Conservation (phyloP, 2,797 vertebrate genomes). For the Alauda arvensis region DNA sequence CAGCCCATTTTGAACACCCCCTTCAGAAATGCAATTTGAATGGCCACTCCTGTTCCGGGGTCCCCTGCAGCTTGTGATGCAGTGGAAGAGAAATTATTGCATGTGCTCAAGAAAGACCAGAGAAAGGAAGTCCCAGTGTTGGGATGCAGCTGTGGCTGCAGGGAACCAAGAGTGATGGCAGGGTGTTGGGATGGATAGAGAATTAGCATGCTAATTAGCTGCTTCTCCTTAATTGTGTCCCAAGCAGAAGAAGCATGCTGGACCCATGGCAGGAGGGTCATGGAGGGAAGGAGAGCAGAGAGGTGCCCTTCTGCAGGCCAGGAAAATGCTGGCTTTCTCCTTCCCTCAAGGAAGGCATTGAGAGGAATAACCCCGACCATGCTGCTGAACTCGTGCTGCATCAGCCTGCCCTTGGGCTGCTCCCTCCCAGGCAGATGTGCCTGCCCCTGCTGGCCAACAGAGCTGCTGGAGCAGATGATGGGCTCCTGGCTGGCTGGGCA, state of each 20-base stretch:
- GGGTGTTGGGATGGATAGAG: background rate
- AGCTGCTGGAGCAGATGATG: background rate
- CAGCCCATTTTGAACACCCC: background rate
- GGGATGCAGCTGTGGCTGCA: background rate
- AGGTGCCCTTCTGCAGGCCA: fast-evolving
- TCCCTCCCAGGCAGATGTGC: background rate
- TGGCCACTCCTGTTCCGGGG: background rate
- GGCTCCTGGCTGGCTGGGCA: background rate
- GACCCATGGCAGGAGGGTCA: fast-evolving
- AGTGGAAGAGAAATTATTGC: background rate
- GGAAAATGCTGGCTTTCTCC: slow-evolving; percentile 29
- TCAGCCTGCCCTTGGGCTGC: background rate
- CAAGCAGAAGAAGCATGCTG: background rate
- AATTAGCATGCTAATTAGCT: background rate
- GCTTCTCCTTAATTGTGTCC: background rate
- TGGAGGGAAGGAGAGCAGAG: background rate
- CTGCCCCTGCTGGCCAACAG: fast-evolving
- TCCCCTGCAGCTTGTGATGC: background rate
- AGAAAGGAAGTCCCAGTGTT: background rate
- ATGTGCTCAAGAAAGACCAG: background rate
- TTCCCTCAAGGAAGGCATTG: background rate
- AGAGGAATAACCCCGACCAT: fast-evolving
- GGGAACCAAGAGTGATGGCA: background rate
- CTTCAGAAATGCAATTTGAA: background rate
- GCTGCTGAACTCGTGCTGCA: background rate